Percentiles rank a stretch among this genome's conserved stretches.
These are phyloP conservation scores for Propithecus perrieri DNA, from an alignment of 2,797 vertebrate genomes.

Conservation along the genomic window DNA sequence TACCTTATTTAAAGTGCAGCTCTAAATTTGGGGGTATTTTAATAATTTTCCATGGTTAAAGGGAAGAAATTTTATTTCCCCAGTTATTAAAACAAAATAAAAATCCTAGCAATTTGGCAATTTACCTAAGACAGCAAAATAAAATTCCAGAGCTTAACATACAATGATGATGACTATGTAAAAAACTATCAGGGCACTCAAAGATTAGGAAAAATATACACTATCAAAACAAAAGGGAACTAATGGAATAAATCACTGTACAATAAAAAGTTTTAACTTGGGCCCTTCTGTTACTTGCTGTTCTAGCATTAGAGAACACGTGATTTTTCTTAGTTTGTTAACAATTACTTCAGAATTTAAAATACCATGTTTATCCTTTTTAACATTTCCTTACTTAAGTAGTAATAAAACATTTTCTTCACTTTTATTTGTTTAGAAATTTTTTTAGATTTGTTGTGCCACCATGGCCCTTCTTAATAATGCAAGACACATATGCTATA, in stretches of 20 bases:
- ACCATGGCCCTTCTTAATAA: not conserved
- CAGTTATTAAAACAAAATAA: not conserved
- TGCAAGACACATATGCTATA: not conserved
- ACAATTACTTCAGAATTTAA: not conserved
- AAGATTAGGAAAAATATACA: not conserved
- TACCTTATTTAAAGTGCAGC: not conserved
- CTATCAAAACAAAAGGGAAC: not conserved
- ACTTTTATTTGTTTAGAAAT: not conserved
- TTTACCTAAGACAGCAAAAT: slow-evolving; percentile 5
- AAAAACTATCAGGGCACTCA: not conserved
- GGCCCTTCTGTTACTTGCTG: not conserved
- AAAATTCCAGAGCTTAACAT: not conserved
- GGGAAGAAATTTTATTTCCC: not conserved
- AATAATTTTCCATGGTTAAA: slow-evolving; percentile 21
- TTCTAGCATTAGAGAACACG: not conserved
- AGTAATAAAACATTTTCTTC: not conserved
- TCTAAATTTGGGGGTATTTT: slow-evolving; percentile 2
- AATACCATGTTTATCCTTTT: not conserved
- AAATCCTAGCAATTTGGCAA: slow-evolving; percentile 38
- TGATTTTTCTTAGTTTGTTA: not conserved
- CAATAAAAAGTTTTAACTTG: not conserved
- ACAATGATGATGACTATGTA: not conserved
- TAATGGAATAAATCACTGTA: not conserved
- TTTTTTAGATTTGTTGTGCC: not conserved
- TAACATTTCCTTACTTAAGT: not conserved